Conservation (phyloP, 2,888 invertebrate species). For the Allophyes oxyacanthae region DNA sequence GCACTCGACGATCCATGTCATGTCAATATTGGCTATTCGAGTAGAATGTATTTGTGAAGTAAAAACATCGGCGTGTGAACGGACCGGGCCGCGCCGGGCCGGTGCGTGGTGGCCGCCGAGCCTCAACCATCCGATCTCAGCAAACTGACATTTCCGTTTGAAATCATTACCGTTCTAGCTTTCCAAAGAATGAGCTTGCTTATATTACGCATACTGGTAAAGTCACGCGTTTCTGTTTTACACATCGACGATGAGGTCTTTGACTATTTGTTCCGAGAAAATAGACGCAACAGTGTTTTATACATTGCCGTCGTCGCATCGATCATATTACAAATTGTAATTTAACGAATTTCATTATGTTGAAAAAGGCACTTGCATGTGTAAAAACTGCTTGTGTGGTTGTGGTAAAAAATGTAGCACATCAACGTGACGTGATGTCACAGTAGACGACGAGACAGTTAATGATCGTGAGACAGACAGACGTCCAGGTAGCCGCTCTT, state of each 20-base stretch:
- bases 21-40: slow-evolving; percentile 74
- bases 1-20: slow-evolving; percentile 60
- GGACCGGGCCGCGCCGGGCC: slow-evolving; percentile 39
- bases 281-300: slow-evolving; percentile 57
- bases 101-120: slow-evolving; percentile 50
- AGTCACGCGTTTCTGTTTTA: slow-evolving; percentile 65
- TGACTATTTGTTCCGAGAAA: slow-evolving; percentile 73
- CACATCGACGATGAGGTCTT: slow-evolving; percentile 58
- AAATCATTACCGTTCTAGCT: slow-evolving; percentile 68
- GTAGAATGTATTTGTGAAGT: slow-evolving; percentile 69
- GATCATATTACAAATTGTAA: slow-evolving; percentile 61
- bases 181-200: slow-evolving; percentile 63
- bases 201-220: slow-evolving; percentile 60
- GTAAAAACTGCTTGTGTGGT: slow-evolving; percentile 25
- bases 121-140: slow-evolving; percentile 68
- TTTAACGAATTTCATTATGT: slow-evolving; percentile 54
- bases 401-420: slow-evolving; percentile 36
- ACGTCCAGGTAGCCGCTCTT: slow-evolving; percentile 69
- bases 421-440: slow-evolving; percentile 50
- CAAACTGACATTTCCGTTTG: slow-evolving; percentile 83
- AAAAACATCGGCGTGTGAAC: slow-evolving; percentile 79
- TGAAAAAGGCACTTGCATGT: slow-evolving; percentile 22
- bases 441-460: slow-evolving; percentile 55
- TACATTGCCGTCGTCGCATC: slow-evolving; percentile 44
- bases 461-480: slow-evolving; percentile 69